Evolutionary conservation across 2,113 vertebrate species (phyloP).

Genomic region (Rissa tridactyla): DNA sequence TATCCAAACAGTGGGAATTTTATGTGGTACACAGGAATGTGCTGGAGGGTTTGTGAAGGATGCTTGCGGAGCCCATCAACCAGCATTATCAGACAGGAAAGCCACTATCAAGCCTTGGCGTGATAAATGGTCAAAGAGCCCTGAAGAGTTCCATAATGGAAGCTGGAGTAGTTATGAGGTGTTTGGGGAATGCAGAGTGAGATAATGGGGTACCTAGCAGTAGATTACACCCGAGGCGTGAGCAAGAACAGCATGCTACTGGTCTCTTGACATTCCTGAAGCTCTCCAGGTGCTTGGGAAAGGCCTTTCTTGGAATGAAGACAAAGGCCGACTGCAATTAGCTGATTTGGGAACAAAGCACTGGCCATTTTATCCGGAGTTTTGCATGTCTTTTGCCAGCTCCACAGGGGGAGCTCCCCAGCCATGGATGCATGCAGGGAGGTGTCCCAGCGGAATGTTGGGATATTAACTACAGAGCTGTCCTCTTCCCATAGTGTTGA

Average conservation of each 20-base stretch:
- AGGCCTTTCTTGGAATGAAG: neutral
- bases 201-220: neutral
- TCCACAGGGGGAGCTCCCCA: neutral
- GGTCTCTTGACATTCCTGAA: neutral
- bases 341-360: neutral
- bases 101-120: neutral
- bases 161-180: neutral
- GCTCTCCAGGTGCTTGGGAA: neutral
- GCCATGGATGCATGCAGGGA: fast-evolving
- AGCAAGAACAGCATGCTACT: neutral
- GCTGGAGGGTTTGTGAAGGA: neutral
- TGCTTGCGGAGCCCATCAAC: neutral
- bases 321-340: neutral
- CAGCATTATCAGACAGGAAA: neutral
- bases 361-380: neutral
- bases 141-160: neutral
- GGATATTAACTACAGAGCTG: neutral
- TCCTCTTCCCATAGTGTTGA: neutral
- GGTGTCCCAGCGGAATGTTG: neutral
- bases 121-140: neutral
- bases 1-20: neutral
- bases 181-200: neutral
- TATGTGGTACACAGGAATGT: neutral
- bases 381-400: neutral
- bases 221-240: neutral